These are phyloP conservation scores for Meleagris gallopavo DNA, from an alignment of 2,113 vertebrate genomes.

Conservation along the genomic window DNA sequence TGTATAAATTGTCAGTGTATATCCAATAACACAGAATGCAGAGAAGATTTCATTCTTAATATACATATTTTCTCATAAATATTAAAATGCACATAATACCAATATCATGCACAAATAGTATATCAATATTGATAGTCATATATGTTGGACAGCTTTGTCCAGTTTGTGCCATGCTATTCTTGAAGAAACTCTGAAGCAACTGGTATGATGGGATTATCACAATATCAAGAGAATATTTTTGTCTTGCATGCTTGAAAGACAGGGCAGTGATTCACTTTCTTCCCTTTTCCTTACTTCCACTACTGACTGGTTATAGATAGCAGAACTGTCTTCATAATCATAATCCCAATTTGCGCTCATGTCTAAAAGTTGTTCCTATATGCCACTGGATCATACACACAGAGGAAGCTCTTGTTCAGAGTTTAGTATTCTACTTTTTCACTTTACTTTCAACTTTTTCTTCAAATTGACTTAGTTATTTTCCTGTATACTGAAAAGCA, in stretches of 20 bases:
- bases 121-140: neutral
- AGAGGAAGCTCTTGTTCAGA: neutral
- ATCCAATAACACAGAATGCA: neutral
- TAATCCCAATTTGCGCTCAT: neutral
- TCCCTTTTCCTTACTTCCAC: neutral
- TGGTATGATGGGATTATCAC: neutral
- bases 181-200: neutral
- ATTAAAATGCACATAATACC: neutral
- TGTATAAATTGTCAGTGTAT: neutral
- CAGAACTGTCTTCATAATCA: neutral
- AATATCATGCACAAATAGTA: neutral
- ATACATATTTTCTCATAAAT: neutral
- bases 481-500: neutral
- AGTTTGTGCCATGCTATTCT: neutral
- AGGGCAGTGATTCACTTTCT: neutral
- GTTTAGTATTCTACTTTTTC: neutral
- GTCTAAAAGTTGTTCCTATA: neutral
- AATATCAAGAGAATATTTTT: neutral
- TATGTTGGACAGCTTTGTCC: neutral
- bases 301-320: neutral
- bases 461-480: neutral
- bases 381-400: neutral
- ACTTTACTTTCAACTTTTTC: neutral
- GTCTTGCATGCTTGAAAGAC: neutral
- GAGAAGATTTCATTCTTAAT: neutral